Conservation (phyloP, 2,888 invertebrate species). For the Drosophila longiperda region DNA sequence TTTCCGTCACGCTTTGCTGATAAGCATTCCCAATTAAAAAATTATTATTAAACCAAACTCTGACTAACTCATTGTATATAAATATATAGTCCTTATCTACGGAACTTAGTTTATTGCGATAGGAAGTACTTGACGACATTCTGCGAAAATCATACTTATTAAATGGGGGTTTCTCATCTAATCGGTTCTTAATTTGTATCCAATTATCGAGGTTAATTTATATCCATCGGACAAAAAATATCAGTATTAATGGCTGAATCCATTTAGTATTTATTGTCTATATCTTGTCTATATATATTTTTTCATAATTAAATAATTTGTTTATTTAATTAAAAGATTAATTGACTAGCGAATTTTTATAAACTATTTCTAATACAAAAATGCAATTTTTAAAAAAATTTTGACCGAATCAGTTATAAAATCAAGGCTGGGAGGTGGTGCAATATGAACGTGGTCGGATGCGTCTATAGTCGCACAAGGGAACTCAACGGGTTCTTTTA, state of each 20-base stretch:
- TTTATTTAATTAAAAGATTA: neutral
- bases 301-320: too few species aligned
- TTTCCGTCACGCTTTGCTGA: neutral
- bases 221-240: neutral
- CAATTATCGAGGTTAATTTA: rapidly evolving
- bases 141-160: neutral
- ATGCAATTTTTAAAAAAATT: neutral
- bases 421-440: neutral
- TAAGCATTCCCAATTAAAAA: neutral
- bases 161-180: too few species aligned
- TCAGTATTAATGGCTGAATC: neutral
- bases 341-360: neutral
- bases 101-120: neutral
- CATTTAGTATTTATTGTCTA: neutral
- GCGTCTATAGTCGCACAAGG: too few species aligned
- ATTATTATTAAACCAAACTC: neutral
- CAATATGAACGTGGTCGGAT: too few species aligned
- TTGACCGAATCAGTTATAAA: neutral
- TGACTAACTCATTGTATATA: neutral
- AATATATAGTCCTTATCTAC: neutral
- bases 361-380: neutral
- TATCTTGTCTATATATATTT: too few species aligned
- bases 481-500: too few species aligned
- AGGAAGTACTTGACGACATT: neutral
- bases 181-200: too few species aligned